Percentiles rank a stretch among this genome's conserved stretches.
Evolutionary conservation across 2,113 vertebrate genomes (phyloP).

Genomic region (Sinocyclocheilus maitianheensis): DNA sequence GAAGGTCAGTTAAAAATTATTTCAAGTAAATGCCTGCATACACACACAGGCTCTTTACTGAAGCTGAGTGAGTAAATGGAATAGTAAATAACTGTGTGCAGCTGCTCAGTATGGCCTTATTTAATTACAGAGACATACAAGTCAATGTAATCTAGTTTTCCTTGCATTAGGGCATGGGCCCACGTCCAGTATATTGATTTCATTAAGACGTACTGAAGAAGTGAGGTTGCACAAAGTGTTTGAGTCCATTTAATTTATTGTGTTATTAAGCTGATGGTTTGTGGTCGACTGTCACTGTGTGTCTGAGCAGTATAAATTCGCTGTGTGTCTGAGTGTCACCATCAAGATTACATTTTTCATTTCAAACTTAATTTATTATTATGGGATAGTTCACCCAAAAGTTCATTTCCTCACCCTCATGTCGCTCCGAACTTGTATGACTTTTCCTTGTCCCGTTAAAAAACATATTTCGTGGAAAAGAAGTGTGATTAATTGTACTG

Average conservation of each 20-base stretch:
- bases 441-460: not conserved
- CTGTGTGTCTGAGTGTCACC: constrained; percentile 12
- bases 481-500: not conserved
- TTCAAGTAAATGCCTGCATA: constrained; percentile 1
- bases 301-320: constrained; percentile 17
- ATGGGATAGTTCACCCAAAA: not conserved
- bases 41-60: constrained; percentile 29
- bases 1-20: constrained; percentile 28
- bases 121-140: constrained; percentile 55
- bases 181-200: constrained; percentile 59
- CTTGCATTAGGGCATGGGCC: constrained; percentile 56
- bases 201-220: constrained; percentile 49
- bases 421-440: not conserved
- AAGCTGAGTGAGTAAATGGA: constrained; percentile 41
- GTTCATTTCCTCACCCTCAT: not conserved
- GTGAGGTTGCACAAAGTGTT: constrained; percentile 36
- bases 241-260: constrained; percentile 54
- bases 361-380: not conserved
- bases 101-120: constrained; percentile 46
- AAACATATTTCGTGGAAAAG: not conserved
- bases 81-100: constrained; percentile 33
- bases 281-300: constrained; percentile 23
- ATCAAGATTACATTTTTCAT: constrained; percentile 2
- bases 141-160: constrained; percentile 60
- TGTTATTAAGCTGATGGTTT: constrained; percentile 54